A percentile compares a stretch with the other conserved stretches of the same genome.
Conservation (phyloP, 2,113 vertebrate species). For the Catharus fuscescens region DNA sequence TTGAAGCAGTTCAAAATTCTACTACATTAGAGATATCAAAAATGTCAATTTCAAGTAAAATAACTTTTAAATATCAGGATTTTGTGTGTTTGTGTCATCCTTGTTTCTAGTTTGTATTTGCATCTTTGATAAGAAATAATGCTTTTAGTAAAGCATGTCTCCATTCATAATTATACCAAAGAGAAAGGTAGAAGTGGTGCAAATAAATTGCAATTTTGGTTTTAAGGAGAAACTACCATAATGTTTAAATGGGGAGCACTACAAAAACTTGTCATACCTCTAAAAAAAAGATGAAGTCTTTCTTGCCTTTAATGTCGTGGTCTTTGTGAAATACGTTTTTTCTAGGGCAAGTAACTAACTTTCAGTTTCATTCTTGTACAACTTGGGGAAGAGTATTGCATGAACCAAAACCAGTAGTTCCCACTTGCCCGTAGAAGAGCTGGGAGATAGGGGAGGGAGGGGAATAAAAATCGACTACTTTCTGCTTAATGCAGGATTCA, state of each 20-base stretch:
- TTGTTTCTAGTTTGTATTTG: neutral
- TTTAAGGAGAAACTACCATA: neutral
- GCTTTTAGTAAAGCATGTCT: neutral
- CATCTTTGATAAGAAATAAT: neutral
- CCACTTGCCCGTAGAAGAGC: neutral
- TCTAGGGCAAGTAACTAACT: neutral
- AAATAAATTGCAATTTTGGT: neutral
- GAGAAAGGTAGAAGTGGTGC: neutral
- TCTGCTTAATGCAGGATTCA: neutral
- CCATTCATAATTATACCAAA: neutral
- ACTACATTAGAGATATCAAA: neutral
- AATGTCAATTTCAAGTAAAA: neutral
- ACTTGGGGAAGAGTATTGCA: neutral
- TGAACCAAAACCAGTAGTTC: neutral
- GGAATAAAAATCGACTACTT: neutral
- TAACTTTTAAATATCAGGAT: neutral
- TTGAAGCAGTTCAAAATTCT: neutral
- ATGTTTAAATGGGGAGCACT: neutral
- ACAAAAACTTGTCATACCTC: neutral
- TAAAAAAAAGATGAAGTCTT: neutral
- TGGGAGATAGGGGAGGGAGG: fast-evolving
- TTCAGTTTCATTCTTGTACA: neutral
- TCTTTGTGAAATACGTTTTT: neutral
- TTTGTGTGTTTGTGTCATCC: neutral
- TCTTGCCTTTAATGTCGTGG: neutral